These are phyloP conservation scores for Scophthalmus maximus DNA, from an alignment of 2,113 vertebrate species.

Conservation along the genomic window DNA sequence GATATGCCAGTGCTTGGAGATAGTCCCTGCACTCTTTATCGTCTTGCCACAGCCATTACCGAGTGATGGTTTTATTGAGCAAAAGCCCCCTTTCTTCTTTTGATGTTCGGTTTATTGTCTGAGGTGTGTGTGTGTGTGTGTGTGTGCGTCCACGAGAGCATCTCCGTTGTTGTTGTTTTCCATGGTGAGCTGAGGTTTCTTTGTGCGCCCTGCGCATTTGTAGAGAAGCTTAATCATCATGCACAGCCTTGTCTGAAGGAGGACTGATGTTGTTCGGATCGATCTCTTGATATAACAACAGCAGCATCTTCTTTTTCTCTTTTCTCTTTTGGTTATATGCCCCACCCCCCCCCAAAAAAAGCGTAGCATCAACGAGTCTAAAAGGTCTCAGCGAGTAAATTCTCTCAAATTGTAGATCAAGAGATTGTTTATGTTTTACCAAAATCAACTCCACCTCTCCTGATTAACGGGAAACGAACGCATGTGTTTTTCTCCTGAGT, in stretches of 20 bases:
- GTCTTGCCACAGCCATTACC: conserved; percentile 55
- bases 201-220: conserved; percentile 27
- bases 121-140: not conserved
- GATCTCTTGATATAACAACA: conserved; percentile 18
- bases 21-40: conserved; percentile 65
- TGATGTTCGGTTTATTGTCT: conserved; percentile 45
- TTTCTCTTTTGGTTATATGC: not conserved
- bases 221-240: conserved; percentile 43
- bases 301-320: not conserved
- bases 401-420: not conserved
- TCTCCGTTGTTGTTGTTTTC: conserved; percentile 38
- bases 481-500: conserved; percentile 14
- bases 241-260: not conserved
- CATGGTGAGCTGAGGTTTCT: too few relatives aligned
- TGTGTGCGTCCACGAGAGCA: not conserved
- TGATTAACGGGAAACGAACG: not conserved
- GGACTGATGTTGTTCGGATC: not conserved
- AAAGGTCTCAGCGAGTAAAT: not conserved
- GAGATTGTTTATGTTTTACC: not conserved
- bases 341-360: too few relatives aligned
- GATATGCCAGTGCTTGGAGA: conserved; percentile 62
- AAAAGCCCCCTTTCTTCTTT: conserved; percentile 46
- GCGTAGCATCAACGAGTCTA: too few relatives aligned
- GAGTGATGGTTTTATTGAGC: conserved; percentile 51
- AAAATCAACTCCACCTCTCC: not conserved